Evolutionary conservation across 2,888 invertebrate genomes (phyloP), one percentile per base, ranked within the genome.

Genomic region (Gastrophysa polygoni): DNA sequence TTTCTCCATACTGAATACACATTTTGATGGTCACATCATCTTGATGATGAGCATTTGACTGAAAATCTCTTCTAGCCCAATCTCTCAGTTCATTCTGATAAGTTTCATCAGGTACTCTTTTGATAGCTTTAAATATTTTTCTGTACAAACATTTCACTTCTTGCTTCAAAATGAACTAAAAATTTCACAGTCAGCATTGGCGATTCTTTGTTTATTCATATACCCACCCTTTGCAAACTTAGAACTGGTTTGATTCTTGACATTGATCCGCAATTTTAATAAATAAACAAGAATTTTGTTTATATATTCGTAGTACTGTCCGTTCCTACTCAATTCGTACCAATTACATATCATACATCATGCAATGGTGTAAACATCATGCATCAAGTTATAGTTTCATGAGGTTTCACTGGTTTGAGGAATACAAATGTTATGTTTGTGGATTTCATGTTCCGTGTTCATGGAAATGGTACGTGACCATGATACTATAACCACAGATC

Each of bases 1-100:
- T 87, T 72, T 86, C 85, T 10, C 91, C 92, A 76, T 90, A 85
- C 63, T 87, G 84, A n/a, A 92, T 77, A 77, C 89, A 82, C 77
- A 88, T 86, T 81, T 91, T 91, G 14, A 92, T 91, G 1, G 87
- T 82, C 1, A 88, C 84, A 82, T 92, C 91, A 73, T 93, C 92
- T 1, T 84, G 86, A 64, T 90, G 86, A 68, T 89, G 82, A 74
- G 86, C 87, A 78, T 93, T 91, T 2, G 83, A 85, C 69, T 85
- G 87, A 75, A 94, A 94, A 76, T 93, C 93, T 14, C 85, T 78
- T 58, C 89, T 83, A 0, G 89, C 89, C 93, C 93, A 94, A 49
- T 88, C 84, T 59, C 81, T 85, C 17, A 94, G 80, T 71, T 93
- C 92, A 1, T 80, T 73, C 62, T 86, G 85, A 55, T 89, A 88